A percentile compares a stretch with the other conserved stretches of the same genome.
phyloP scores from a whole-genome alignment of 2,888 invertebrate genomes.

The Idaea aversata region DNA sequence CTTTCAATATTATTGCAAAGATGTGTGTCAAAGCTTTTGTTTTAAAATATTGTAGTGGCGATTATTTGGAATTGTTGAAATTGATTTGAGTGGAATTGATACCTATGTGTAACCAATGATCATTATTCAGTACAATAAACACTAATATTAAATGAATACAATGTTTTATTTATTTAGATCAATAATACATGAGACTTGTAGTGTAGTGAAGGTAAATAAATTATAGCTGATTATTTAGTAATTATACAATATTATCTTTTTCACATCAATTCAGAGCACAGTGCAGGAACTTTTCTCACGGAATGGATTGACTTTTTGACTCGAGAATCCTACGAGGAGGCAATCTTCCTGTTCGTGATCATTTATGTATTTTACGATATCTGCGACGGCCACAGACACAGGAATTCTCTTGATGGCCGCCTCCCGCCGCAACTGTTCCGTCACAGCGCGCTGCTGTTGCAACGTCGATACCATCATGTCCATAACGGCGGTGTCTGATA shows the following conservation, averaged over 20 bases:
- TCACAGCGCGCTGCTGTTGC: slow-evolving; percentile 95
- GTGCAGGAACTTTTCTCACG: slow-evolving; percentile 95
- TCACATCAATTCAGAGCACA: slow-evolving; percentile 82
- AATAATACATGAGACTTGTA: slow-evolving; percentile 7
- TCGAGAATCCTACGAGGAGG: slow-evolving; percentile 94
- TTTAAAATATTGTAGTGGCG: neutral
- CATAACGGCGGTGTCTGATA: slow-evolving; percentile 93
- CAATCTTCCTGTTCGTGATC: slow-evolving; percentile 97
- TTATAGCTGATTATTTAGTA: slow-evolving; percentile 10
- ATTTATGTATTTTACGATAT: slow-evolving; percentile 93
- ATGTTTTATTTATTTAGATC: slow-evolving; percentile 24
- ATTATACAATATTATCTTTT: slow-evolving; percentile 13
- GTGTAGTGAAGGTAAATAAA: slow-evolving; percentile 11
- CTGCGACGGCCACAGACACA: slow-evolving; percentile 94
- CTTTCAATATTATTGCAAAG: neutral
- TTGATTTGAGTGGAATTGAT: slow-evolving; percentile 38
- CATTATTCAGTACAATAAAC: slow-evolving; percentile 60
- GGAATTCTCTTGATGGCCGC: slow-evolving; percentile 92
- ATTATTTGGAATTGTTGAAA: slow-evolving; percentile 38
- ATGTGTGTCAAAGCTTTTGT: neutral
- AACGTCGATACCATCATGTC: slow-evolving; percentile 96
- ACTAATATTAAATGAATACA: slow-evolving; percentile 28
- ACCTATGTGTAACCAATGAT: slow-evolving; percentile 32
- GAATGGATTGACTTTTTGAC: slow-evolving; percentile 97
- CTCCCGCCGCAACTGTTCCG: slow-evolving; percentile 95